phyloP scores from a whole-genome alignment of 1,140 invertebrate species.

The Gryon sp. region DNA sequence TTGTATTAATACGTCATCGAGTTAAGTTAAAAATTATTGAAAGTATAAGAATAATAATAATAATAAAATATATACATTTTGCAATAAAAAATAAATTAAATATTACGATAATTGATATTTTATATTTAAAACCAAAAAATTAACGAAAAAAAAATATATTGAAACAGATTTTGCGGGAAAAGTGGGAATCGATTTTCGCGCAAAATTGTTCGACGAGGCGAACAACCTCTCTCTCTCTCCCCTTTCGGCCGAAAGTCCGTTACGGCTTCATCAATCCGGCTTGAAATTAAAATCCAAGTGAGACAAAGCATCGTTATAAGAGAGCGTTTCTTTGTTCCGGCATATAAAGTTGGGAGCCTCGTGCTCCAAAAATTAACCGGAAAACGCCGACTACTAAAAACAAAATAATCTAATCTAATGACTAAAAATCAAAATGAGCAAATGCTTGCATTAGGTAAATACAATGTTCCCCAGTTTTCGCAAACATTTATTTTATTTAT shows the following conservation, averaged over 20 bases:
- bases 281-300: slow-evolving; percentile 35
- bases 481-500: too few species aligned
- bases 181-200: slow-evolving; percentile 4
- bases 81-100: neutral
- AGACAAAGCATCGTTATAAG: slow-evolving; percentile 27
- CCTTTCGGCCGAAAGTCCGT: slow-evolving; percentile 12
- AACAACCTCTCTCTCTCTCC: neutral
- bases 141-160: neutral
- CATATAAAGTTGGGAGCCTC: neutral
- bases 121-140: neutral
- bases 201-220: slow-evolving; percentile 6
- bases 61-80: too few species aligned
- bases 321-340: slow-evolving; percentile 16
- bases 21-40: too few species aligned
- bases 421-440: neutral
- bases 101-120: too few species aligned
- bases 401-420: too few species aligned
- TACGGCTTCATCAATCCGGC: slow-evolving; percentile 8
- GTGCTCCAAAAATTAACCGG: slow-evolving; percentile 6
- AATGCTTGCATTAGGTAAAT: too few species aligned
- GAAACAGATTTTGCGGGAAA: neutral
- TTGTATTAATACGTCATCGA: too few species aligned
- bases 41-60: too few species aligned
- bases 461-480: too few species aligned
- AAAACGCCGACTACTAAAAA: neutral